Percentiles rank a stretch among this genome's conserved stretches.
These are phyloP conservation scores for Onychorhynchus coronatus DNA, from an alignment of 2,113 vertebrate genomes.

Conservation along the genomic window DNA sequence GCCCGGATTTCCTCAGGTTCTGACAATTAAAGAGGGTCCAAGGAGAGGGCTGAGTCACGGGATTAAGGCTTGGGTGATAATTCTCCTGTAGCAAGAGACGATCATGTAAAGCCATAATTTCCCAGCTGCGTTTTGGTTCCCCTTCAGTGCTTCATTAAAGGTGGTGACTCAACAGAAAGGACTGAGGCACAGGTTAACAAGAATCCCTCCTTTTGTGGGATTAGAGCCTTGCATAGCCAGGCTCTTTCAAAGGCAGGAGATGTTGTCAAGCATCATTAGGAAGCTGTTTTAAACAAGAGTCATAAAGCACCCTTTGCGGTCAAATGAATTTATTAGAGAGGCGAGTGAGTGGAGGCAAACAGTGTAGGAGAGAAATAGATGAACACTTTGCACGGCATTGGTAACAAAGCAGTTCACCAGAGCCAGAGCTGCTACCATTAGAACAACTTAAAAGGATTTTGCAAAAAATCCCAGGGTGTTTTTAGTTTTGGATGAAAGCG, in stretches of 20 bases:
- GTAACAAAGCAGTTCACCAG: slow-evolving; percentile 55
- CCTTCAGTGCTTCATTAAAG: slow-evolving; percentile 72
- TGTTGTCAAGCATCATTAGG: slow-evolving; percentile 68
- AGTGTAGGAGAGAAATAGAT: slow-evolving; percentile 44
- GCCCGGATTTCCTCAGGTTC: slow-evolving; percentile 59
- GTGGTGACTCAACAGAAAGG: slow-evolving; percentile 61
- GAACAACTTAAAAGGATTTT: slow-evolving; percentile 58
- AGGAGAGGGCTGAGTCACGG: slow-evolving; percentile 56
- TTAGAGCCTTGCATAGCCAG: slow-evolving; percentile 49
- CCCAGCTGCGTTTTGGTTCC: slow-evolving; percentile 53
- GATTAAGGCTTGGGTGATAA: slow-evolving; percentile 58
- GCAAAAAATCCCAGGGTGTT: slow-evolving; percentile 44
- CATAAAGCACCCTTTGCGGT: slow-evolving; percentile 60
- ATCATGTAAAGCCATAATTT: slow-evolving; percentile 67
- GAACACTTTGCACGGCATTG: slow-evolving; percentile 45
- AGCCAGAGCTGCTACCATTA: slow-evolving; percentile 47
- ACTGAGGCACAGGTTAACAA: slow-evolving; percentile 61
- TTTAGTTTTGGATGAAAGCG: slow-evolving; percentile 26
- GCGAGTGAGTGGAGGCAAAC: slow-evolving; percentile 22
- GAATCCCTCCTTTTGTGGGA: slow-evolving; percentile 65
- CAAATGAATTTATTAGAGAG: slow-evolving; percentile 61
- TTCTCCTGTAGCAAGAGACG: slow-evolving; percentile 51
- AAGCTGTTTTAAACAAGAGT: slow-evolving; percentile 64
- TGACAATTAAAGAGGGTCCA: slow-evolving; percentile 70
- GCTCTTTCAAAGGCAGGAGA: slow-evolving; percentile 55